Percentiles rank a stretch among this genome's conserved stretches.
Evolutionary conservation across 2,113 vertebrate species (phyloP).

Genomic region (Dolichotis patagonum): DNA sequence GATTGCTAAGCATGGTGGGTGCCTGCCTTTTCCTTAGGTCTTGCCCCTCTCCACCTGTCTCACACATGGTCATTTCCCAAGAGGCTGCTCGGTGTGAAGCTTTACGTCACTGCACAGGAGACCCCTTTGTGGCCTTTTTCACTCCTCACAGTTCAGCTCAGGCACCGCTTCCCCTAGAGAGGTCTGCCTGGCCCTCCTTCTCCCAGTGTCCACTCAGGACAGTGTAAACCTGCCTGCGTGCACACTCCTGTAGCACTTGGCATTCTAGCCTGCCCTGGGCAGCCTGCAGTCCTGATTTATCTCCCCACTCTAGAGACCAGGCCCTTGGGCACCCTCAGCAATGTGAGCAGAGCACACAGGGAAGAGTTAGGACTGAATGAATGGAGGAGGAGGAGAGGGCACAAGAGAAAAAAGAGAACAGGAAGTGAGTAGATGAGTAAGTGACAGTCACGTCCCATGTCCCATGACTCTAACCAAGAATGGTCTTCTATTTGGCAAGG

Average conservation of each 20-base stretch:
- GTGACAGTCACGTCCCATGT: neutral
- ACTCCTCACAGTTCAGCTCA: neutral
- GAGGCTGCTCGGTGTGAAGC: neutral
- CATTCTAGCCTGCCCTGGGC: neutral
- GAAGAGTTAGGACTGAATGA: neutral
- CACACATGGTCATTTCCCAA: too few relatives aligned
- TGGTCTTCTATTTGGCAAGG: conserved; percentile 37
- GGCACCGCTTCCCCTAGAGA: neutral
- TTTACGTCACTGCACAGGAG: neutral
- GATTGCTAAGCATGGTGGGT: neutral
- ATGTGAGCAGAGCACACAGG: neutral
- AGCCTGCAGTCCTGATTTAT: neutral
- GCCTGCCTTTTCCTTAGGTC: neutral
- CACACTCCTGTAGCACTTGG: neutral
- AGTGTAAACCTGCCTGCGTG: neutral
- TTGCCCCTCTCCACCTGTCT: neutral
- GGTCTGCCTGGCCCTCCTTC: neutral
- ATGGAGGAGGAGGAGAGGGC: neutral
- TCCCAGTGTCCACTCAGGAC: neutral
- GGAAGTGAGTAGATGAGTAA: neutral
- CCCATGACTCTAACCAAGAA: conserved; percentile 11
- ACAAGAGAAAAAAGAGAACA: neutral
- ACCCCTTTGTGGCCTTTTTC: neutral
- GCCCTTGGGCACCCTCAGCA: neutral
- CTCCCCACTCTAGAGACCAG: neutral